Percentiles rank a stretch among this genome's conserved stretches.
phyloP scores from a whole-genome alignment of 2,113 vertebrate species.

The Marmota monax region DNA sequence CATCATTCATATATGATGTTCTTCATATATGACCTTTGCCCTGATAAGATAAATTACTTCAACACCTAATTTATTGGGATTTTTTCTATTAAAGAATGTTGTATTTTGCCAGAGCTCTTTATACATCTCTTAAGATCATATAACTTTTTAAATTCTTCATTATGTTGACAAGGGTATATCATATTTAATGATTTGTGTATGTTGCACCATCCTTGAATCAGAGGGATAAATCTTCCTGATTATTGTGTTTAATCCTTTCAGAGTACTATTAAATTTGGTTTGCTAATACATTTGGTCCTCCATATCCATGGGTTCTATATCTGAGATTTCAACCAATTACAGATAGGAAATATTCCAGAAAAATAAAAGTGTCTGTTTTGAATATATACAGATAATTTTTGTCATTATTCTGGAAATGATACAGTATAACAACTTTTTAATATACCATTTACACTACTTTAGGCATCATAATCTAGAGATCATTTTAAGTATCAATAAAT shows the following conservation, averaged over 20 bases:
- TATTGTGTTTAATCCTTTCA: neutral
- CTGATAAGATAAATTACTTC: neutral
- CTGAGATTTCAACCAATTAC: neutral
- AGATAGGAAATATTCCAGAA: neutral
- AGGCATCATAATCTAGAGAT: neutral
- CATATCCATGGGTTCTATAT: neutral
- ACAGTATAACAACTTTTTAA: neutral
- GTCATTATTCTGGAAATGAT: neutral
- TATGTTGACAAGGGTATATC: neutral
- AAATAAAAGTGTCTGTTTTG: neutral
- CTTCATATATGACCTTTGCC: neutral
- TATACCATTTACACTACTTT: neutral
- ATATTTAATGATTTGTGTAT: neutral
- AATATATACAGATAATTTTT: neutral
- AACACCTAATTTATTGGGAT: neutral
- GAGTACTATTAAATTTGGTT: neutral
- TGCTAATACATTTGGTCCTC: neutral
- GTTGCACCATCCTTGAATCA: neutral
- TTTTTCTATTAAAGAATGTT: neutral
- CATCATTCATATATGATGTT: neutral
- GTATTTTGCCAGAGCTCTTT: neutral
- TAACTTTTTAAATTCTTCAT: neutral
- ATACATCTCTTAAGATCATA: neutral
- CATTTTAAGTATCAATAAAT: neutral
- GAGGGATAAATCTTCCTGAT: neutral